These are phyloP conservation scores for Lacerta bilineata DNA, from an alignment of 2,797 vertebrate genomes.

Conservation along the genomic window DNA sequence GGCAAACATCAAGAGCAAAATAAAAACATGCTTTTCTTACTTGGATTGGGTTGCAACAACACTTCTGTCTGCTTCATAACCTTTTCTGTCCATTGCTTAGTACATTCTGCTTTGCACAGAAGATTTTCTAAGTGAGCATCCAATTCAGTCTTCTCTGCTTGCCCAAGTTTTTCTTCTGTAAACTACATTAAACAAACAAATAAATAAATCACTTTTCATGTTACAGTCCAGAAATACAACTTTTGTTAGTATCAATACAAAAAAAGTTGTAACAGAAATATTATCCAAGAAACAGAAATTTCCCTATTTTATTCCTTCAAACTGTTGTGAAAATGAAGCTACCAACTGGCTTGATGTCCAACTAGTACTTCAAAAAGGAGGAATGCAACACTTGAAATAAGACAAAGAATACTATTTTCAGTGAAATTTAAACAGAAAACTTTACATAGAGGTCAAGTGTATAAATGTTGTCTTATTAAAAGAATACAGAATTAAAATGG, in stretches of 20 bases:
- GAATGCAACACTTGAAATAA: background rate
- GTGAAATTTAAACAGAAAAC: too few species aligned
- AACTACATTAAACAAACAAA: constrained; percentile 80
- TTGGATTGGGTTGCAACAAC: constrained; percentile 93
- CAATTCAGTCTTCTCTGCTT: constrained; percentile 92
- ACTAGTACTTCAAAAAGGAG: background rate
- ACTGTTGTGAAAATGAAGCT: background rate
- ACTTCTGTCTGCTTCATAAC: constrained; percentile 95
- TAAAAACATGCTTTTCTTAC: constrained; percentile 80
- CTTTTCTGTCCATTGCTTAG: constrained; percentile 93
- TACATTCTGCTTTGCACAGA: constrained; percentile 88
- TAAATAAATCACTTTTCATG: constrained; percentile 41
- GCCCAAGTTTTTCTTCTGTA: constrained; percentile 94
- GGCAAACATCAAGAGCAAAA: constrained; percentile 16
- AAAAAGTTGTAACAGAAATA: background rate
- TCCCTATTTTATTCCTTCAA: background rate
- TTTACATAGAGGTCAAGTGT: too few species aligned
- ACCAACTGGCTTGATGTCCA: background rate
- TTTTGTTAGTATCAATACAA: background rate
- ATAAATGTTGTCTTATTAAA: too few species aligned
- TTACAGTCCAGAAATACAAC: background rate
- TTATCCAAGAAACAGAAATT: background rate
- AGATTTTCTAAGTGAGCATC: constrained; percentile 92
- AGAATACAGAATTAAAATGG: background rate
- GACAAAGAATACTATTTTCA: background rate